Evolutionary conservation across 2,113 vertebrate species (phyloP), one percentile per base, ranked within the genome.

Genomic region (Fregetta grallaria): DNA sequence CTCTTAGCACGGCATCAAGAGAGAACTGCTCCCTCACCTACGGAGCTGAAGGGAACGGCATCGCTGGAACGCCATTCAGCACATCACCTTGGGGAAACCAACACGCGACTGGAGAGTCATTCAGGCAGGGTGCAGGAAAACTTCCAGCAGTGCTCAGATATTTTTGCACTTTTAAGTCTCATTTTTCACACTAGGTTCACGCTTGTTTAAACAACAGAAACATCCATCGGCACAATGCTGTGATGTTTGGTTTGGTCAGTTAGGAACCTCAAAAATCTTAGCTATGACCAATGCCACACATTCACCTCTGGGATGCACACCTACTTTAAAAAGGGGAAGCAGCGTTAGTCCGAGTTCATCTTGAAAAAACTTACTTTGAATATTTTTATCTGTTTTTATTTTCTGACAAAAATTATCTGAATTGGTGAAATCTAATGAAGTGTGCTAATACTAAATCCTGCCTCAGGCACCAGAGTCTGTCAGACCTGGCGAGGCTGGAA

Each of bases 61-160:
- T 15, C 73, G 5, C 73, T 53, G 30, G 15, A 53, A 67, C 9
- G 1, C 12, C 13, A 7, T 14, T 40, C 20, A 14, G 49, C 9
- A 12, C 36, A 58, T 8, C 1, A 17, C 29, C 38, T 53, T 50
- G 66, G 26, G 26, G 72, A 92, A 88, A 30, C 25, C 71, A 76
- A 20, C 13, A 34, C 1, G 2, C 1, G 1, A 11, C 4, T 3
- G 7, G 18, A 53, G 18, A 62, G 16, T 20, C 77, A 42, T 18
- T 81, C 63, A 20, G 0, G 15, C 49, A 50, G 45, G 38, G 21
- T 67, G 27, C 49, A 71, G 65, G n/a, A 92, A 76, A 81, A 49
- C 32, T 62, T 73, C 50, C 32, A 89, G 59, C 20, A 85, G 47
- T 9, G 10, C 50, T 42, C 65, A 53, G 26, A 7, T 27, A 89